Evolutionary conservation across 2,113 vertebrate species (phyloP).

Genomic region (Rhinolophus sinicus): DNA sequence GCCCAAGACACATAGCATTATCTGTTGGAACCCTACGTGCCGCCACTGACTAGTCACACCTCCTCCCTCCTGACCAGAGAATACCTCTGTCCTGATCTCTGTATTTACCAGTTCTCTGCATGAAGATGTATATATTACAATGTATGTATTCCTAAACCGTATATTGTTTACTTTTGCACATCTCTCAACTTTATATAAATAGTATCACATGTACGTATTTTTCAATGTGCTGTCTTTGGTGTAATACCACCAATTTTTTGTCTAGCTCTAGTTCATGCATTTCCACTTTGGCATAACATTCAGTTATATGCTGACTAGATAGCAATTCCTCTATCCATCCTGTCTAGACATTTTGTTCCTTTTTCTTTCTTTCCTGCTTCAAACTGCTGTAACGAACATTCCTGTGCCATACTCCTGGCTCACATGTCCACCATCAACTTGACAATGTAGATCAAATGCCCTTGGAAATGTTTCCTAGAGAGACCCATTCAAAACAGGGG

Average conservation of each 20-base stretch:
- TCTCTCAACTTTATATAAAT: constrained; percentile 15
- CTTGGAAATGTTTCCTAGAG: background rate
- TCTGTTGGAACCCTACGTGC: background rate
- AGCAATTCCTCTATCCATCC: background rate
- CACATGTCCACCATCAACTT: background rate
- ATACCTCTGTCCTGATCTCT: background rate
- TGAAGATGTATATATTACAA: background rate
- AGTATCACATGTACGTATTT: background rate
- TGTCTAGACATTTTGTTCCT: background rate
- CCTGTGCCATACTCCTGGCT: background rate
- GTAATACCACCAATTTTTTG: background rate
- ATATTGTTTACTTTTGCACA: background rate
- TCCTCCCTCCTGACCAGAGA: background rate
- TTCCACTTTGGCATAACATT: background rate
- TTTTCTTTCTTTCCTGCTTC: background rate
- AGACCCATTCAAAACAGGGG: background rate
- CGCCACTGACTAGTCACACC: background rate
- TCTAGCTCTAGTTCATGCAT: background rate
- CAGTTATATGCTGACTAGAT: background rate
- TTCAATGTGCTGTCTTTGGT: background rate
- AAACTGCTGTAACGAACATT: background rate
- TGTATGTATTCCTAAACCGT: background rate
- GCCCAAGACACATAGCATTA: background rate
- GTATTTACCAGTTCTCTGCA: background rate
- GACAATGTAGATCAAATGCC: background rate